Conservation (phyloP, 2,888 invertebrate genomes). For the Drosophila cyrtoloma region DNA sequence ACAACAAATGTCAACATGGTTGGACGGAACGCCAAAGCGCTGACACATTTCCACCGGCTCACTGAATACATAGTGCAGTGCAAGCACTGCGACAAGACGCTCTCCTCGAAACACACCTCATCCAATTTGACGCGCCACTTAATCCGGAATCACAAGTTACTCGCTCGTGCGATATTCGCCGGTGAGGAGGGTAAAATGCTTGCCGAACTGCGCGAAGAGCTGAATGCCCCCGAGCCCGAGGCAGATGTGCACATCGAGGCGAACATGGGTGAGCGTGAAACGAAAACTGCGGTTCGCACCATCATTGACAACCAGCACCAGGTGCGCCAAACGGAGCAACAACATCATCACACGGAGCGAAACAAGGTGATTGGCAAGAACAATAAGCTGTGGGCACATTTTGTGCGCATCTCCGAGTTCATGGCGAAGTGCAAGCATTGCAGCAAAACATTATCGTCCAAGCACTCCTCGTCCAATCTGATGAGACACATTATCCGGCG, state of each 20-base stretch:
- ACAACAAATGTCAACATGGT: conserved; percentile 58
- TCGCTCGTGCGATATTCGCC: conserved; percentile 68
- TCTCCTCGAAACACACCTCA: conserved; percentile 73
- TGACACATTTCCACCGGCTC: conserved; percentile 71
- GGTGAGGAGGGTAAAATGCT: conserved; percentile 73
- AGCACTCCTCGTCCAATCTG: conserved; percentile 72
- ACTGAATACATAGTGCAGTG: conserved; percentile 73
- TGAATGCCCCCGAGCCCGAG: conserved; percentile 62
- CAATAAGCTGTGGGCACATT: conserved; percentile 70
- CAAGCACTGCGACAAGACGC: conserved; percentile 73
- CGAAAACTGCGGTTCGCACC: conserved; percentile 65
- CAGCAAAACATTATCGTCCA: conserved; percentile 69
- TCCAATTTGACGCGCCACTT: conserved; percentile 74
- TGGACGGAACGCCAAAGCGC: conserved; percentile 72
- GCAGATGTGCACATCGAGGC: conserved; percentile 51
- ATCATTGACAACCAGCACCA: conserved; percentile 60
- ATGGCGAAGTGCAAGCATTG: conserved; percentile 74
- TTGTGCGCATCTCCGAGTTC: conserved; percentile 70
- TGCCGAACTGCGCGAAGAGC: conserved; percentile 63
- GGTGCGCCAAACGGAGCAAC: conserved; percentile 42
- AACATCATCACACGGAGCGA: conserved; percentile 49
- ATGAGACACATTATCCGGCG: conserved; percentile 73
- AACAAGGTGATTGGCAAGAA: conserved; percentile 71
- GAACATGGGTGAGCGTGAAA: conserved; percentile 61
- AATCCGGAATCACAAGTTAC: conserved; percentile 63